Evolutionary conservation across 2,888 invertebrate species (phyloP), one percentile per base, ranked within the genome.

Genomic region (Dynastes maya): DNA sequence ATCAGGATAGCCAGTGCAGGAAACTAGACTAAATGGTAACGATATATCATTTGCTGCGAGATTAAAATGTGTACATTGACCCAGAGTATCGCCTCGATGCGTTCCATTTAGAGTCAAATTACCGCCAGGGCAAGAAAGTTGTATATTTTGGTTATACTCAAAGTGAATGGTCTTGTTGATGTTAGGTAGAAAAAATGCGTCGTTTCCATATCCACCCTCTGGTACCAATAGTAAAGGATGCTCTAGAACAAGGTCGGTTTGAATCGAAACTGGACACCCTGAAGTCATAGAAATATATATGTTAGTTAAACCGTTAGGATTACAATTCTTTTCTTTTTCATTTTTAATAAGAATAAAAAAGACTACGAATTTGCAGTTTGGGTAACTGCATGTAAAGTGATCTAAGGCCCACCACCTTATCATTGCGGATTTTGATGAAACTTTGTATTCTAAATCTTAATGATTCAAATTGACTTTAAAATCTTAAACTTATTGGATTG

Each of bases 21-120:
- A 70, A 37, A 76, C 85, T 1, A 85, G 85, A 13, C 88, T 87
- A 80, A 91, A 91, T 0, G 82, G 84, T 22, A 80, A 78, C 29
- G 67, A 76, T 76, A 80, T 37, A 2, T 76, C 68, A 2, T 78
- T 49, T 6, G 80, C 58, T 9, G 29, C 58, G 53, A 84, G 83
- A 16, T 64, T 80, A 16, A 80, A 82, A 0, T 80, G 22, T 2
- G 29, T 55, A 32, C 76, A 76, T 16, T 3, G 32, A 11, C 58
- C 78, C 67, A 49, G 63, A 29, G 68, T 76, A 29, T 70, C 40
- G 1, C 2, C 3, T 16, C n/a, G 0, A 51, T 68, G 29, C 1
- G 27, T 32, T 37, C 78, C 77, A 45, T 16, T 16, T 51, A 80
- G 9, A 2, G 75, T 40, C n/a, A 81, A 40, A 0, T 55, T 16